A percentile compares a stretch with the other conserved stretches of the same genome.
phyloP scores from a whole-genome alignment of 2,888 invertebrate species.

The Amphipyra tragopoginis region DNA sequence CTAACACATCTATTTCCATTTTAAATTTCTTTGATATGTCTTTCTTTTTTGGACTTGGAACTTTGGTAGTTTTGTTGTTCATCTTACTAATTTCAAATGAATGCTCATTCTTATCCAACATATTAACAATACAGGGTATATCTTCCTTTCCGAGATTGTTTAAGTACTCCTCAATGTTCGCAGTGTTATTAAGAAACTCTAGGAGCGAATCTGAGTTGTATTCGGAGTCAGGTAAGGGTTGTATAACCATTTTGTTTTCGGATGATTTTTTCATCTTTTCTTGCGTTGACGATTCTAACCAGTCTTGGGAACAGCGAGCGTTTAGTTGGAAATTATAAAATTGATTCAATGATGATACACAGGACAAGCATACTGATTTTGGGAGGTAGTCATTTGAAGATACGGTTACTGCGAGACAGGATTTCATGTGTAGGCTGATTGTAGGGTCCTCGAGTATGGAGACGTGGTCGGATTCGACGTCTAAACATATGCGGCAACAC shows the following conservation, averaged over 20 bases:
- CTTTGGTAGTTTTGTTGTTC: slow-evolving; percentile 70
- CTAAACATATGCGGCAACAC: slow-evolving; percentile 84
- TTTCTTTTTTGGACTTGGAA: slow-evolving; percentile 78
- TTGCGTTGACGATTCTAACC: slow-evolving; percentile 80
- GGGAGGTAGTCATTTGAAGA: slow-evolving; percentile 77
- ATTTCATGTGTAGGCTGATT: slow-evolving; percentile 79
- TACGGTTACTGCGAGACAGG: slow-evolving; percentile 78
- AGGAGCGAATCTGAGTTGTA: slow-evolving; percentile 86
- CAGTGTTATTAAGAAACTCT: slow-evolving; percentile 85
- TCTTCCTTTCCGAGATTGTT: slow-evolving; percentile 85
- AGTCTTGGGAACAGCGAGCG: slow-evolving; percentile 84
- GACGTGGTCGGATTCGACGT: slow-evolving; percentile 77
- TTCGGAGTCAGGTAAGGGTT: slow-evolving; percentile 85
- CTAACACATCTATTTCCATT: slow-evolving; percentile 79
- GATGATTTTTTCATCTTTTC: slow-evolving; percentile 73
- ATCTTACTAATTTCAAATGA: slow-evolving; percentile 66
- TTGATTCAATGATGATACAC: slow-evolving; percentile 79
- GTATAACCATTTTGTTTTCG: slow-evolving; percentile 78
- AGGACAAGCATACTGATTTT: slow-evolving; percentile 78
- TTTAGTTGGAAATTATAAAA: slow-evolving; percentile 86
- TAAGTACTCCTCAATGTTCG: slow-evolving; percentile 84
- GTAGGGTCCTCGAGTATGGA: slow-evolving; percentile 79
- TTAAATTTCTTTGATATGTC: slow-evolving; percentile 67
- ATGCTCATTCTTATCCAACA: slow-evolving; percentile 81
- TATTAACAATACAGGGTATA: slow-evolving; percentile 83